phyloP scores from a whole-genome alignment of 1,140 invertebrate genomes.

The Drosophila azteca region DNA sequence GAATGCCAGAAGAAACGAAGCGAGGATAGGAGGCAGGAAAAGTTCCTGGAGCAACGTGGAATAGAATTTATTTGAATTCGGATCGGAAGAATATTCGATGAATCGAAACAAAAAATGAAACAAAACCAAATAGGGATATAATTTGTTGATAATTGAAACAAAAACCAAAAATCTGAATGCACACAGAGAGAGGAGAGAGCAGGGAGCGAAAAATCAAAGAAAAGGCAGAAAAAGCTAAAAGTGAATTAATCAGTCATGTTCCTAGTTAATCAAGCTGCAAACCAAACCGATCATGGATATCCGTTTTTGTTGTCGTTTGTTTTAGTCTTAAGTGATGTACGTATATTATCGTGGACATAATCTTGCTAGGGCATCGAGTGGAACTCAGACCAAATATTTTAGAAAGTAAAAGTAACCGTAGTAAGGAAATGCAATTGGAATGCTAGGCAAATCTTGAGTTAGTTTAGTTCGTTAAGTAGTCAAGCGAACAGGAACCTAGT shows the following conservation, averaged over 20 bases:
- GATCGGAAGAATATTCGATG: slow-evolving; percentile 1
- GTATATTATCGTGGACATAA: slow-evolving; percentile 10
- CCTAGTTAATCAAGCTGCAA: slow-evolving; percentile 36
- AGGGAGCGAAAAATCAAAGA: too few species aligned
- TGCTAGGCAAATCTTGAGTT: slow-evolving; percentile 9
- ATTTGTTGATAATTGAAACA: slow-evolving; percentile 62
- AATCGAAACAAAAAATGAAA: neutral
- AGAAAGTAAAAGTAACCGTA: slow-evolving; percentile 27
- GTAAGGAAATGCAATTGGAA: neutral
- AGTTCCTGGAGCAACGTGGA: slow-evolving; percentile 1
- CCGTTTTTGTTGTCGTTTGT: slow-evolving; percentile 25
- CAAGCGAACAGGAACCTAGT: slow-evolving; percentile 11
- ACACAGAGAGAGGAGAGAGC: too few species aligned
- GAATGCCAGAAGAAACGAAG: slow-evolving; percentile 46
- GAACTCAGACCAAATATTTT: slow-evolving; percentile 69
- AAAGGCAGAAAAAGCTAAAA: neutral
- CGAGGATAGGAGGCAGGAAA: slow-evolving; percentile 1
- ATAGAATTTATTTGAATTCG: slow-evolving; percentile 50
- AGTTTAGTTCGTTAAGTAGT: slow-evolving; percentile 19
- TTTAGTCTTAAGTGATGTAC: slow-evolving; percentile 12
- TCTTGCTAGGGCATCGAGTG: slow-evolving; percentile 29
- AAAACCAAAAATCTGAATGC: slow-evolving; percentile 14
- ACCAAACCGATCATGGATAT: slow-evolving; percentile 6
- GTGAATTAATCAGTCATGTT: slow-evolving; percentile 33
- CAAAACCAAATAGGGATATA: slow-evolving; percentile 23